A percentile compares a stretch with the other conserved stretches of the same genome.
These are phyloP conservation scores for Clarias gariepinus DNA, from an alignment of 2,113 vertebrate genomes.

Conservation along the genomic window DNA sequence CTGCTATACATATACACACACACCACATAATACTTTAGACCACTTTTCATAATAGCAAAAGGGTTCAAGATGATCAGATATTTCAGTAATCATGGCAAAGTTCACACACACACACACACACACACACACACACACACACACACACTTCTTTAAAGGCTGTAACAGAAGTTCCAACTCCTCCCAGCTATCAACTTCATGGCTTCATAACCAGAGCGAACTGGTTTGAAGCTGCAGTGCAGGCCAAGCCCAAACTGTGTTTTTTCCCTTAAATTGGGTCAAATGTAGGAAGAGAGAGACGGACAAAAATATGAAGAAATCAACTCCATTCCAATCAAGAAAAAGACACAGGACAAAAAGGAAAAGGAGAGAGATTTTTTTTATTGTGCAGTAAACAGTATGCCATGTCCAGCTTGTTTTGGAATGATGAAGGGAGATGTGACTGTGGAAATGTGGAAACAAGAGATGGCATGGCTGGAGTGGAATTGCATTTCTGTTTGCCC, in stretches of 20 bases:
- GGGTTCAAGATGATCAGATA: background rate
- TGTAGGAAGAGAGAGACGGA: too few species aligned
- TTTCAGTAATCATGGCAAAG: background rate
- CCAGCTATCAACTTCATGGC: slow-evolving; percentile 63
- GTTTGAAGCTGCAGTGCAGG: slow-evolving; percentile 75
- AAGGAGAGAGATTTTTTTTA: background rate
- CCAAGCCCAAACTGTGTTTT: slow-evolving; percentile 69
- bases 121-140: slow-evolving; percentile 33
- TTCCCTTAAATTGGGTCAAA: slow-evolving; percentile 52
- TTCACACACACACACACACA: background rate
- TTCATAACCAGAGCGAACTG: slow-evolving; percentile 80
- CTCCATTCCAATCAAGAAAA: slow-evolving; percentile 27
- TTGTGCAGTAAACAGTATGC: background rate
- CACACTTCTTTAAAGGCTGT: slow-evolving; percentile 70
- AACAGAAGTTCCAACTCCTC: slow-evolving; percentile 50
- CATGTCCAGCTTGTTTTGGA: background rate
- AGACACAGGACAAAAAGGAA: slow-evolving; percentile 21
- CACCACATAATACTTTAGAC: slow-evolving; percentile 13
- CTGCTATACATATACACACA: slow-evolving; percentile 20
- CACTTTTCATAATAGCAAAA: background rate
- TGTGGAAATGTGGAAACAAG: background rate
- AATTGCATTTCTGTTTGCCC: background rate
- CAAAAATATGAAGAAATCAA: slow-evolving; percentile 59
- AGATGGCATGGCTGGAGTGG: background rate
- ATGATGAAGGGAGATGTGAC: background rate